Conservation (phyloP, 2,888 invertebrate genomes). For the Euproctis similis region DNA sequence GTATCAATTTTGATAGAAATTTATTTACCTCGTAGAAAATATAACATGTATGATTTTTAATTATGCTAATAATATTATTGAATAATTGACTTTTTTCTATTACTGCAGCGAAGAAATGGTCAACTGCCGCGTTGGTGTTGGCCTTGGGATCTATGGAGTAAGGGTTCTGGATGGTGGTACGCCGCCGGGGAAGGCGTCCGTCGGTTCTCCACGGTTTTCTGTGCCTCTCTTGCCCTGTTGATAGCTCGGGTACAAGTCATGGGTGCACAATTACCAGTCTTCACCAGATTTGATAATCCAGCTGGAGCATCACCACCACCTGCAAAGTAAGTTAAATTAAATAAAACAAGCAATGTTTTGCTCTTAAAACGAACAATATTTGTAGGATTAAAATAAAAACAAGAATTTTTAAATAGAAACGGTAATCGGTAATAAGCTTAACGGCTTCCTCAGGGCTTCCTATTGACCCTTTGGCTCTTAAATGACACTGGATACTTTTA, state of each 20-base stretch:
- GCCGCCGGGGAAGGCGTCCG: slow-evolving; percentile 81
- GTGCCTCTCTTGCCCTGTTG: slow-evolving; percentile 86
- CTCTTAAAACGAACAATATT: too few relatives aligned
- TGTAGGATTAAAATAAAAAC: too few relatives aligned
- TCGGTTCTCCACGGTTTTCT: slow-evolving; percentile 85
- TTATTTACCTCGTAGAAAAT: too few relatives aligned
- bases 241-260: slow-evolving; percentile 92
- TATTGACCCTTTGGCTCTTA: too few relatives aligned
- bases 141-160: slow-evolving; percentile 61
- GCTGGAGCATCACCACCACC: slow-evolving; percentile 92
- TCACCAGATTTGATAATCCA: slow-evolving; percentile 98
- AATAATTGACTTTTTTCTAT: too few relatives aligned
- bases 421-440: too few relatives aligned
- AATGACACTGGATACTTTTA: too few relatives aligned
- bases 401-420: too few relatives aligned
- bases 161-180: slow-evolving; percentile 61
- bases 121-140: slow-evolving; percentile 53
- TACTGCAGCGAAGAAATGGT: slow-evolving; percentile 45
- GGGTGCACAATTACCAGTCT: slow-evolving; percentile 97
- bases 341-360: too few relatives aligned
- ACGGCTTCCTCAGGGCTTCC: too few relatives aligned
- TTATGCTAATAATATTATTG: neutral
- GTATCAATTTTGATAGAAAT: too few relatives aligned
- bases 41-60: neutral
- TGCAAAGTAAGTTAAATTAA: slow-evolving; percentile 53